phyloP scores from a whole-genome alignment of 2,113 vertebrate genomes.

The Scytalopus superciliaris region DNA sequence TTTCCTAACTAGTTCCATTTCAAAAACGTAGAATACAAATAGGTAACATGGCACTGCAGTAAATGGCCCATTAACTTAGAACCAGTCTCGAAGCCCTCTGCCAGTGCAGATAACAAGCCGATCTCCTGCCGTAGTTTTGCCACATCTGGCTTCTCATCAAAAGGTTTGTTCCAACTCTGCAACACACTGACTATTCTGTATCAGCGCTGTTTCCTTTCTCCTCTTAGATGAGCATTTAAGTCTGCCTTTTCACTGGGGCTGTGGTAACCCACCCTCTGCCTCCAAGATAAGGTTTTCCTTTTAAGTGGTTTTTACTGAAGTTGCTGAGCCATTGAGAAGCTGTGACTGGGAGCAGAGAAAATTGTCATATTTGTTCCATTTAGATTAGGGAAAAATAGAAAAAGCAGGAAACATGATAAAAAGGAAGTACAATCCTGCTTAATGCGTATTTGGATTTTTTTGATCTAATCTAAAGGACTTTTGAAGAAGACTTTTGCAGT shows the following conservation, averaged over 20 bases:
- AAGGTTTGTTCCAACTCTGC: neutral
- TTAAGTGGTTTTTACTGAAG: neutral
- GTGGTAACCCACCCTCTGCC: neutral
- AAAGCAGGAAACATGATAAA: neutral
- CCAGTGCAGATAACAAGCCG: neutral
- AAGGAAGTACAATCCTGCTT: neutral
- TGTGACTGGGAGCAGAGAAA: neutral
- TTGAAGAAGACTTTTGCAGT: fast-evolving
- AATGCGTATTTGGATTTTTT: neutral
- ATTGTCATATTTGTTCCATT: neutral
- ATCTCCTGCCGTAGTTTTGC: neutral
- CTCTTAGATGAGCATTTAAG: neutral
- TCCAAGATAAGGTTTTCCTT: neutral
- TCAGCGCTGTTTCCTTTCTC: neutral
- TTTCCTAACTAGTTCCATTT: neutral
- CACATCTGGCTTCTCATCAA: neutral
- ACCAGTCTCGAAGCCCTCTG: neutral
- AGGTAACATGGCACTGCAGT: neutral
- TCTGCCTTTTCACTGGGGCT: neutral
- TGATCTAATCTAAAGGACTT: neutral
- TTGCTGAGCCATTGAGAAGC: neutral
- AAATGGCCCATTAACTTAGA: neutral
- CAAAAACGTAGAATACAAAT: neutral
- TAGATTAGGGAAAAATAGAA: neutral
- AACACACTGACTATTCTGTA: neutral